Conservation (phyloP, 2,888 invertebrate genomes). For the Eilema griseolum region DNA sequence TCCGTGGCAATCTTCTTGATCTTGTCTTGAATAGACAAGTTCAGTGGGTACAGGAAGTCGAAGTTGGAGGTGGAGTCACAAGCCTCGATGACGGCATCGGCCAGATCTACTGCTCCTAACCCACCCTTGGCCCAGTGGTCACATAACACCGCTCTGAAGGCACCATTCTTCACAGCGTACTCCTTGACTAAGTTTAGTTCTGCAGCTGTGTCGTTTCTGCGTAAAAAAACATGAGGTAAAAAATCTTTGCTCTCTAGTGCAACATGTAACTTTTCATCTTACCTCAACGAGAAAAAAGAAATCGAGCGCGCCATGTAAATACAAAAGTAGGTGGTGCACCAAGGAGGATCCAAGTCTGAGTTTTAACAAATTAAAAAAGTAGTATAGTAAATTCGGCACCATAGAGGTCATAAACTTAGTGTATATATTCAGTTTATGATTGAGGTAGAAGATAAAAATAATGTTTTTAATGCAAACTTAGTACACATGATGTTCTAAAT, state of each 20-base stretch:
- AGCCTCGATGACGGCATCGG: constrained; percentile 94
- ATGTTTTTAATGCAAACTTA: too few relatives aligned
- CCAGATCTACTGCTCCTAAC: constrained; percentile 93
- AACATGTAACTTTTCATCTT: too few relatives aligned
- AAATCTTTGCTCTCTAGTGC: neutral
- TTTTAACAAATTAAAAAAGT: too few relatives aligned
- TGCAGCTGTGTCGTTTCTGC: constrained; percentile 93
- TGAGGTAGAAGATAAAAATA: too few relatives aligned
- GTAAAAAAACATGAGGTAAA: neutral
- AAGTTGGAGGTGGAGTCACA: constrained; percentile 89
- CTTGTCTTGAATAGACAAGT: constrained; percentile 93
- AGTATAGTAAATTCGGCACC: too few relatives aligned
- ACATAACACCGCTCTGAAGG: constrained; percentile 94
- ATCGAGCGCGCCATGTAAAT: too few relatives aligned
- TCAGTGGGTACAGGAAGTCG: constrained; percentile 90
- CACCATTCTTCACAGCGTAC: constrained; percentile 92
- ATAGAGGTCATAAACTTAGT: too few relatives aligned
- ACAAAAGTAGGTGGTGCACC: too few relatives aligned
- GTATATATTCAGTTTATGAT: too few relatives aligned
- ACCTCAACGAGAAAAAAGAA: too few relatives aligned
- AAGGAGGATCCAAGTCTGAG: too few relatives aligned
- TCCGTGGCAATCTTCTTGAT: constrained; percentile 95
- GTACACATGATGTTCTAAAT: too few relatives aligned
- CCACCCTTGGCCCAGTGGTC: constrained; percentile 97
- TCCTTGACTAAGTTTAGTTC: constrained; percentile 93